phyloP scores from a whole-genome alignment of 2,797 vertebrate genomes.

The Gymnoscopelus braueri region DNA sequence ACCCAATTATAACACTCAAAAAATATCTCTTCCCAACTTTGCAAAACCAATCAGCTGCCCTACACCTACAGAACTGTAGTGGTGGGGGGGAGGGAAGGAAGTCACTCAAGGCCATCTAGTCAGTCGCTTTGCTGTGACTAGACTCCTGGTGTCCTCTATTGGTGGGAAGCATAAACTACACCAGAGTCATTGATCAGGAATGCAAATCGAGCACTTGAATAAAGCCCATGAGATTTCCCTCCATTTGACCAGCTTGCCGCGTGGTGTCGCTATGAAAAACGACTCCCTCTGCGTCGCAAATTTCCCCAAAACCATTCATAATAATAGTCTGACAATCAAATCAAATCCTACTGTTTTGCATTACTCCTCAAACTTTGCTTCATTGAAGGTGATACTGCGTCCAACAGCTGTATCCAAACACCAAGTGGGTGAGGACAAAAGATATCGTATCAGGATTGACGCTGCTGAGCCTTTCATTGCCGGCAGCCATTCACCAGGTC shows the following conservation, averaged over 20 bases:
- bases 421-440: constrained; percentile 2
- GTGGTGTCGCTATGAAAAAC: constrained; percentile 25
- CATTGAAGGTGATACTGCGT: background rate
- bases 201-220: constrained; percentile 45
- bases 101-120: background rate
- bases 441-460: constrained; percentile 27
- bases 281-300: constrained; percentile 25
- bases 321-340: constrained; percentile 7
- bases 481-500: constrained; percentile 39
- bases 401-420: constrained; percentile 1
- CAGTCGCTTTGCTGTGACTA: background rate
- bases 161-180: constrained; percentile 55
- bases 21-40: no score
- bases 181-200: constrained; percentile 19
- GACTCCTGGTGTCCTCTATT: constrained; percentile 62
- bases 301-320: constrained; percentile 22
- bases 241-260: constrained; percentile 26
- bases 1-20: no score
- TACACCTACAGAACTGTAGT: background rate
- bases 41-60: no score
- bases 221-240: constrained; percentile 34
- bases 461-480: constrained; percentile 40
- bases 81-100: background rate
- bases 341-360: constrained; percentile 4
- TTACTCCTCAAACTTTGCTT: background rate